Conservation (phyloP, 2,888 invertebrate genomes). For the Eremobia ochroleuca region DNA sequence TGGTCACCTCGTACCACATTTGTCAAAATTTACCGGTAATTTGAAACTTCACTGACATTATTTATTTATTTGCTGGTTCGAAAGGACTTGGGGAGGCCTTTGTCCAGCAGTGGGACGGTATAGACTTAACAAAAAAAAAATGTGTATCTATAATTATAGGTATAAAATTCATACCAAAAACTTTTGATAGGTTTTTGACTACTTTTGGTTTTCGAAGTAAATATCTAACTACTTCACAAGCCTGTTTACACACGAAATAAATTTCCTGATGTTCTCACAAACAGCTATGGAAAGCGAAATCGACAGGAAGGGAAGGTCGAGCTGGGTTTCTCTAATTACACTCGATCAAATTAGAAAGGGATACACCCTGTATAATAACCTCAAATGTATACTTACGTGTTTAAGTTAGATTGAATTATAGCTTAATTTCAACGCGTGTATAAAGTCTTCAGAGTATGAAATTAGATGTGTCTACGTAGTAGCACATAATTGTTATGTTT, state of each 20-base stretch:
- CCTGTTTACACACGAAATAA: background rate
- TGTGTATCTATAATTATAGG: background rate
- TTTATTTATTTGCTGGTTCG: too few relatives aligned
- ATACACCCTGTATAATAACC: constrained; percentile 35
- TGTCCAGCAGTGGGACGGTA: too few relatives aligned
- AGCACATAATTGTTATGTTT: constrained; percentile 10
- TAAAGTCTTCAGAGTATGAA: constrained; percentile 3
- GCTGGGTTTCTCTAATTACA: constrained; percentile 37
- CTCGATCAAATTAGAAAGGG: constrained; percentile 51
- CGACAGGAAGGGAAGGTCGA: constrained; percentile 21
- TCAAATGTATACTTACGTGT: background rate
- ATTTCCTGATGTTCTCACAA: background rate
- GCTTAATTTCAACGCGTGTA: constrained; percentile 29
- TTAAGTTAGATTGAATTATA: constrained; percentile 29
- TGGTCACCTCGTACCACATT: too few relatives aligned
- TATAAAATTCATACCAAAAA: background rate
- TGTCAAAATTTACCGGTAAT: too few relatives aligned
- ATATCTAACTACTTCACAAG: background rate
- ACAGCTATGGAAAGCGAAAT: constrained; percentile 10
- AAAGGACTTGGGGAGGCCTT: too few relatives aligned
- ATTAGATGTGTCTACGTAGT: background rate
- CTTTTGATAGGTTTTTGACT: background rate
- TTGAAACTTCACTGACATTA: too few relatives aligned
- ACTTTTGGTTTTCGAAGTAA: background rate
- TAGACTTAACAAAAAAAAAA: too few relatives aligned